These are phyloP conservation scores for Liposcelis brunnea DNA, from an alignment of 2,888 invertebrate species.

Conservation along the genomic window DNA sequence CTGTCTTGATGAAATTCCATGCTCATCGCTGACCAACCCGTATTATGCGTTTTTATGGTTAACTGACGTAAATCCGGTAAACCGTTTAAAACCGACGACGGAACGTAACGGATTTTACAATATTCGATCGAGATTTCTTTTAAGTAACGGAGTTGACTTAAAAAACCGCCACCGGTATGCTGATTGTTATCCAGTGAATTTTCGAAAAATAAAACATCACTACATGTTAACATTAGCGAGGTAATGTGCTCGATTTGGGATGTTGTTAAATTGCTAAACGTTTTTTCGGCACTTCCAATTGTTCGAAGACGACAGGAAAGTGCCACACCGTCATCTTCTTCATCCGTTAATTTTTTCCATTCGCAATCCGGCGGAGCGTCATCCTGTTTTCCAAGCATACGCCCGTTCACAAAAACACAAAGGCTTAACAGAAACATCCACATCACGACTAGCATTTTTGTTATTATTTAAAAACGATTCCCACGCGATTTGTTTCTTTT, in stretches of 20 bases:
- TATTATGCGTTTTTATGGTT: conserved; percentile 54
- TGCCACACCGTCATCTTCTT: conserved; percentile 30
- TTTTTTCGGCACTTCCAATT: conserved; percentile 47
- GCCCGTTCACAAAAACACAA: conserved; percentile 6
- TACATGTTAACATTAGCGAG: conserved; percentile 51
- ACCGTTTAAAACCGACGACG: conserved; percentile 48
- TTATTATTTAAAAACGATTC: too few relatives aligned
- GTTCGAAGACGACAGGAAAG: conserved; percentile 51
- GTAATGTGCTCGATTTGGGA: conserved; percentile 49
- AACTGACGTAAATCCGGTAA: conserved; percentile 47
- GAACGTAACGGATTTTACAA: conserved; percentile 59
- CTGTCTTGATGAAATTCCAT: conserved; percentile 56
- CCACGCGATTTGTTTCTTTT: too few relatives aligned
- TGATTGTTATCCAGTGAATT: conserved; percentile 40
- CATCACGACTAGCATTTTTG: too few relatives aligned
- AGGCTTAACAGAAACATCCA: neutral
- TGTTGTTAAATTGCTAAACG: conserved; percentile 49
- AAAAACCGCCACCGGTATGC: conserved; percentile 27
- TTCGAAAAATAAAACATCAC: conserved; percentile 56
- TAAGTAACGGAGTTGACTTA: conserved; percentile 43
- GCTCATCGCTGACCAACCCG: conserved; percentile 64
- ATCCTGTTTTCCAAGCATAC: conserved; percentile 23
- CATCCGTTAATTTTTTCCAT: conserved; percentile 41
- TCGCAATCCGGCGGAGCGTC: conserved; percentile 54
- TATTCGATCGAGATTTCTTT: conserved; percentile 52